A percentile compares a stretch with the other conserved stretches of the same genome.
phyloP scores from a whole-genome alignment of 2,113 vertebrate species.

The Melanerpes formicivorus region DNA sequence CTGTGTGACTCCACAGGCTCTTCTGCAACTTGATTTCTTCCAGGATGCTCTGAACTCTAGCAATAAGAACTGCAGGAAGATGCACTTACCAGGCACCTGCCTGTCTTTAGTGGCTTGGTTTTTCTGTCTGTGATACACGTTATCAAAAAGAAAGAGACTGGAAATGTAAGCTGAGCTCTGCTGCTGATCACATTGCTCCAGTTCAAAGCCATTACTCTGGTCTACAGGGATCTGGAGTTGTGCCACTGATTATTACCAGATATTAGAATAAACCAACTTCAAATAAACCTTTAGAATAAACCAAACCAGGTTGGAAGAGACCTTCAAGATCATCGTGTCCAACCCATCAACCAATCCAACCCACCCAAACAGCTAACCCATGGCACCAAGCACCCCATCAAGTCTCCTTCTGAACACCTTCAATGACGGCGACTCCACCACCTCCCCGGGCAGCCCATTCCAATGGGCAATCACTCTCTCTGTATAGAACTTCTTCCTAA shows the following conservation, averaged over 20 bases:
- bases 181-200: neutral
- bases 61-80: neutral
- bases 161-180: neutral
- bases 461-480: no score
- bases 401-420: no score
- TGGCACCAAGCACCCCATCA: no score
- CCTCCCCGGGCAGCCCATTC: no score
- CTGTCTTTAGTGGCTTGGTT: neutral
- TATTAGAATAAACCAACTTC: no score
- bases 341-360: no score
- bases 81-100: neutral
- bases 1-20: neutral
- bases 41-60: neutral
- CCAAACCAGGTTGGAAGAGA: no score
- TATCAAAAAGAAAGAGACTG: neutral
- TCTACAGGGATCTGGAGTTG: neutral
- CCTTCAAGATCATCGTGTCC: no score
- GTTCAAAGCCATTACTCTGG: neutral
- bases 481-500: no score
- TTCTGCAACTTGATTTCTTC: neutral
- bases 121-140: neutral
- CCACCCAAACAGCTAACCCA: no score
- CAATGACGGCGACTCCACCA: no score
- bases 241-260: constrained; percentile 1
- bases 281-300: no score